phyloP scores from a whole-genome alignment of 2,888 invertebrate genomes.

The Calliopum simillimum region DNA sequence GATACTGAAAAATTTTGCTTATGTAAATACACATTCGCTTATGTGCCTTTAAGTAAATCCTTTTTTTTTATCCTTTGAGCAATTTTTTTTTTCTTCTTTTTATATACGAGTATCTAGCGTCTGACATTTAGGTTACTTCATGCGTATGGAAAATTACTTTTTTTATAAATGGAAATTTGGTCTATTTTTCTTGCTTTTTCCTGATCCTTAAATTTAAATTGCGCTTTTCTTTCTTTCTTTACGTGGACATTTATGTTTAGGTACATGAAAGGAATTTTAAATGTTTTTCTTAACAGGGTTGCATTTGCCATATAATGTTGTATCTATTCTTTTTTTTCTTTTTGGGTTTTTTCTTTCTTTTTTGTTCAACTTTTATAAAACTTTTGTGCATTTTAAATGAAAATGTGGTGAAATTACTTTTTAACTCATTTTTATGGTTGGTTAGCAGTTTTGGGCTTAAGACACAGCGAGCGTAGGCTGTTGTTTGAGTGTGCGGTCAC shows the following conservation, averaged over 20 bases:
- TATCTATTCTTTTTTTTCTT: background rate
- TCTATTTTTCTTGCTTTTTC: constrained; percentile 49
- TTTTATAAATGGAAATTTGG: constrained; percentile 24
- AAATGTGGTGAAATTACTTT: constrained; percentile 29
- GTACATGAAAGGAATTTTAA: constrained; percentile 60
- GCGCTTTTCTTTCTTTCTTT: background rate
- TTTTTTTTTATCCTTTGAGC: constrained; percentile 30
- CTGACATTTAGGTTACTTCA: background rate
- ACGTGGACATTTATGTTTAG: constrained; percentile 53
- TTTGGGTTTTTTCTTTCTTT: constrained; percentile 18
- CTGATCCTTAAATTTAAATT: constrained; percentile 23
- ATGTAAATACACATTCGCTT: background rate
- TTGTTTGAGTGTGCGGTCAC: constrained; percentile 25
- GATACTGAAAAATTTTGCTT: background rate
- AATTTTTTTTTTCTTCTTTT: constrained; percentile 16
- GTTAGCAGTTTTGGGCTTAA: background rate
- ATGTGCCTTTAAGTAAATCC: constrained; percentile 17
- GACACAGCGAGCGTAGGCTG: background rate
- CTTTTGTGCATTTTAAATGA: constrained; percentile 49
- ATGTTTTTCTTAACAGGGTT: constrained; percentile 29
- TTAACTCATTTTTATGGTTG: constrained; percentile 31
- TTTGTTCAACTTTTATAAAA: constrained; percentile 35
- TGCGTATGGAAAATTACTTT: constrained; percentile 17
- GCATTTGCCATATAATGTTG: constrained; percentile 37
- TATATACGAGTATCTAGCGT: too few species aligned